Evolutionary conservation across 2,888 invertebrate species (phyloP).

Genomic region (Andrena haemorrhoa): DNA sequence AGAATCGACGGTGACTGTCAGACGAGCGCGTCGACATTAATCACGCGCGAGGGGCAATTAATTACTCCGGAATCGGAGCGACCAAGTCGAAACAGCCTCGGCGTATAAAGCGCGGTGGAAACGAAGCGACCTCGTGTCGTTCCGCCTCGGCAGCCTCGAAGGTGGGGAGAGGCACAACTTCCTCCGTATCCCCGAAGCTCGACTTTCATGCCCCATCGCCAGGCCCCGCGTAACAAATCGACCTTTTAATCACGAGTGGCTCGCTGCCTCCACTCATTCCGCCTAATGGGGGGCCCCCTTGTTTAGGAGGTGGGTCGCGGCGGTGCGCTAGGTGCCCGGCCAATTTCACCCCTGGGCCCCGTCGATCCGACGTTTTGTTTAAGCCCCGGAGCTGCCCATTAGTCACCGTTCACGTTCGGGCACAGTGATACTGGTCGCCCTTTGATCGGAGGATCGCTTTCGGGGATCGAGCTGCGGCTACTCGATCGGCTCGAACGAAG

Average conservation of each 20-base stretch:
- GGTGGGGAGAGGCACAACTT: slow-evolving; percentile 31
- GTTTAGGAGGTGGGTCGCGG: slow-evolving; percentile 75
- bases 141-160: slow-evolving; percentile 20
- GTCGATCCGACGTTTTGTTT: slow-evolving; percentile 74
- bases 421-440: slow-evolving; percentile 38
- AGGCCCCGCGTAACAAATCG: slow-evolving; percentile 80
- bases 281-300: slow-evolving; percentile 79
- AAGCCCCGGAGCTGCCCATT: slow-evolving; percentile 75
- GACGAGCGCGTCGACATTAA: not conserved
- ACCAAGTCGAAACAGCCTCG: not conserved
- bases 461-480: slow-evolving; percentile 1
- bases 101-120: slow-evolving; percentile 9
- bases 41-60: slow-evolving; percentile 24
- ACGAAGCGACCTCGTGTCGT: slow-evolving; percentile 40
- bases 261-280: slow-evolving; percentile 78
- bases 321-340: slow-evolving; percentile 77
- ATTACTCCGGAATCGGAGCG: slow-evolving; percentile 21
- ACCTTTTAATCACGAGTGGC: slow-evolving; percentile 82
- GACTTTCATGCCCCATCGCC: slow-evolving; percentile 40
- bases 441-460: slow-evolving; percentile 29
- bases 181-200: slow-evolving; percentile 20
- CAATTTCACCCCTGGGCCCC: slow-evolving; percentile 68
- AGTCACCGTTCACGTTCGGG: slow-evolving; percentile 69
- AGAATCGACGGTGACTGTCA: no score
- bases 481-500: not conserved